Conservation (phyloP, 2,113 vertebrate species). For the Phaetusa simplex region DNA sequence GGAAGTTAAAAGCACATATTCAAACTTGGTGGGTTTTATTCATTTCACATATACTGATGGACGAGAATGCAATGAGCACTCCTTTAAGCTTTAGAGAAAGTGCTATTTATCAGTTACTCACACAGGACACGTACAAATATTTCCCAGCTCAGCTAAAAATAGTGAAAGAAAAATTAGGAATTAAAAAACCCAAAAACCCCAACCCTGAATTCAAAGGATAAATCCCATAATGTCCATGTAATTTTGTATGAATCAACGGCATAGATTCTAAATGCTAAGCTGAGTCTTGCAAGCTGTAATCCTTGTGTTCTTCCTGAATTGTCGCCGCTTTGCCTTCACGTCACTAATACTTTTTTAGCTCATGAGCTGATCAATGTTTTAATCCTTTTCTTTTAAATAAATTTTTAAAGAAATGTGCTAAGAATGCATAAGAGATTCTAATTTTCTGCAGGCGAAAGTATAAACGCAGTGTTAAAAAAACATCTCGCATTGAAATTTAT, state of each 20-base stretch:
- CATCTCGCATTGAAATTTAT: neutral
- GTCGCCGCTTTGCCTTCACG: neutral
- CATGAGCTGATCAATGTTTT: conserved; percentile 14
- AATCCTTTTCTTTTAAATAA: neutral
- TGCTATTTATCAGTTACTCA: neutral
- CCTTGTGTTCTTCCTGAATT: neutral
- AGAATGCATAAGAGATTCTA: neutral
- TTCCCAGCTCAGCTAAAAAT: neutral
- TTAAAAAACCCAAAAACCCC: neutral
- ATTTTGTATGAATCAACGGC: conserved; percentile 8
- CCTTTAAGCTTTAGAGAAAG: neutral
- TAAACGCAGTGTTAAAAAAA: neutral
- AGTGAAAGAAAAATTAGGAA: neutral
- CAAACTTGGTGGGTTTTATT: neutral
- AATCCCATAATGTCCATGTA: neutral
- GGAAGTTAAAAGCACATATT: neutral
- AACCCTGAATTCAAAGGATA: neutral
- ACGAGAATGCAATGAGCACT: neutral
- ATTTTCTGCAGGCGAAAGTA: neutral
- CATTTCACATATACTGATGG: neutral
- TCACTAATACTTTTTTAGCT: neutral
- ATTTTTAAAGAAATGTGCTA: neutral
- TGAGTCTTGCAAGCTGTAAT: neutral
- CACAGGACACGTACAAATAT: neutral
- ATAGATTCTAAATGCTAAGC: neutral